Base-by-base conservation (phyloP, 1,140 invertebrate species). In the Zaprionus ghesquierei region DNA sequence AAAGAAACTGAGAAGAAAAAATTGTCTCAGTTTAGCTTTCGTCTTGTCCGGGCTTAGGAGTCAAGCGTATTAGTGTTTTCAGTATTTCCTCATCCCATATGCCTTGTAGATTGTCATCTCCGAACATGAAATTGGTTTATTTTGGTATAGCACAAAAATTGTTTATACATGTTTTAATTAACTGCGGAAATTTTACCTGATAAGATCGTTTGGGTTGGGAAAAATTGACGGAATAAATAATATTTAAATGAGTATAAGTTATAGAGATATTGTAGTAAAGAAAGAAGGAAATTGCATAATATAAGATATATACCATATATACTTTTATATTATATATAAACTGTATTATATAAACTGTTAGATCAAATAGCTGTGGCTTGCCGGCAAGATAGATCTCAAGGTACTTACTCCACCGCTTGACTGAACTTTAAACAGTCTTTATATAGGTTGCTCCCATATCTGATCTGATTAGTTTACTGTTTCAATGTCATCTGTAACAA, bases 21-120 rank as follows among this genome's bases (percentile, higher is more conserved):
- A 56, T 31, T 38, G 29, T 44, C 41, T 53, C 49, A 44, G 74
- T 73, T 87, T 87, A 79, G 79, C 84, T 87, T 89, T 87, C 72
- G 29, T 79, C 46, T 78, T 72, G 44, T 69, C 51, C 63, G 29
- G 74, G 70, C 69, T 85, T 81, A 59, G 49, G 74, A 78, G 66
- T 86, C 82, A 86, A 81, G 69, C 77, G 58, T 77, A 84, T 81
- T 12, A 41, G 1, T 15, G 35, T 51, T 2, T 13, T 10, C n/a
- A 59, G 13, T 10, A 13, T 53, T 60, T 69, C 6, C 22, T n/a
- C 23, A 49, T 80, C 64, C 56, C 62, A 69, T 81, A 74, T 70
- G 68, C 75, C 60, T 65, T 75, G 31, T 38, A 54, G 56, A 41
- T 61, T 55, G 18, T 31, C 49, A 69, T 68, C 55, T 49, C 31